Conservation (phyloP, 2,888 invertebrate genomes). For the Lysandra bellargus region DNA sequence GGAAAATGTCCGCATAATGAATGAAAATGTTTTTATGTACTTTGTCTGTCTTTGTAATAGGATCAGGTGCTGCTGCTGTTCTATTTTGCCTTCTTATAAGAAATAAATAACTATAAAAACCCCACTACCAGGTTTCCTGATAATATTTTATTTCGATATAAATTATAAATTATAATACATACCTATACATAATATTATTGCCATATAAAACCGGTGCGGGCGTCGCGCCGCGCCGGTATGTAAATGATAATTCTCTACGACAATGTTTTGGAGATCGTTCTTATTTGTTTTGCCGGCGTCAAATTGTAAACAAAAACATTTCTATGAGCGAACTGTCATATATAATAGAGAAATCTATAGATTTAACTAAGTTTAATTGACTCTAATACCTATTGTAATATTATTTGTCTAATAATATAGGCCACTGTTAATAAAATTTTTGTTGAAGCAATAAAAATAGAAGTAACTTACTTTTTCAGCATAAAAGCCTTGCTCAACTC, state of each 20-base stretch:
- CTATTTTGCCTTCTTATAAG: no score
- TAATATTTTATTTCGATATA: not conserved
- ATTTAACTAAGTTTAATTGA: not conserved
- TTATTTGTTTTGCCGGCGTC: not conserved
- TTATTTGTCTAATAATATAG: not conserved
- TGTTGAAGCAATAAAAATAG: not conserved
- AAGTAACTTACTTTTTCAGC: constrained; percentile 70
- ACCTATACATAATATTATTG: not conserved
- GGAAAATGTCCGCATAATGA: no score
- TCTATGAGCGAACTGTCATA: not conserved
- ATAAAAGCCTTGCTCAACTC: constrained; percentile 76
- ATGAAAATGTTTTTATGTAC: no score
- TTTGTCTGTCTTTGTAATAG: no score
- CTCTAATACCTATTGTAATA: not conserved
- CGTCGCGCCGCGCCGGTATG: not conserved
- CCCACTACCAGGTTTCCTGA: not conserved
- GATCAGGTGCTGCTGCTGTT: no score
- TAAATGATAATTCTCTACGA: not conserved
- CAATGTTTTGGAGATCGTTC: not conserved
- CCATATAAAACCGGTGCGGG: not conserved
- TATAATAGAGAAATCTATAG: not conserved
- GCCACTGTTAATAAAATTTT: no score
- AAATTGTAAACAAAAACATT: not conserved
- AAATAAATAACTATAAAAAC: not conserved
- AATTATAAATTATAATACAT: not conserved